Base-by-base conservation (phyloP, 2,888 invertebrate genomes). In the Iselma pallidipennis region DNA sequence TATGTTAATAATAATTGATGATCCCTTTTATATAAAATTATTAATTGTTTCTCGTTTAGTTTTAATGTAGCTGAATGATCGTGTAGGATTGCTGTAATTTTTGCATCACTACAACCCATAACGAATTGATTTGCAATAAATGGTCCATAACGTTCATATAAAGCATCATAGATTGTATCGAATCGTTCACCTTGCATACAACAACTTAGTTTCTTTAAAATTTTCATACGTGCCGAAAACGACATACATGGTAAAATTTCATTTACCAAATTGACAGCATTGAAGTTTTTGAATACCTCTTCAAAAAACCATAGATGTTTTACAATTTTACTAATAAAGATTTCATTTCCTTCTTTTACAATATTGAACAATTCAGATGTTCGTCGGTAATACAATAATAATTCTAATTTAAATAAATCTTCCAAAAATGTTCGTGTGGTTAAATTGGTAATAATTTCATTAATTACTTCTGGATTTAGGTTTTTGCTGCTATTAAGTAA, bases 291-390 rank as follows among this genome's bases (percentile, higher is more conserved):
- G 29, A 74, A 67, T n/a, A 58, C 62, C 29, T 68, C 64, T 58
- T 67, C 49, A 37, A 74, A 70, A 55, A 72, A 72, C 74, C 74
- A 74, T 48, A 12, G 10, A 49, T 72, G 66, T 50, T 71, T 74
- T 49, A 72, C 56, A 37, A 74, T 67, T 52, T 65, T 67, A 50
- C 68, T 70, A 5, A 69, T 65, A 16, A 71, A 65, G 4, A 68
- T 54, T 31, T 71, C 73, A 64, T 70, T 70, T 59, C 72, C 74
- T 56, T 58, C 58, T 61, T 67, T 59, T 19, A 75, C 48, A 26
- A 75, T 55, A 28, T 69, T 61, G 10, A 65, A 42, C 2, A 75
- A 61, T 53, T 67, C 63, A 1, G 57, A 52, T 10, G 60, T 65
- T 33, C 59, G 63, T 49, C 63, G 68, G 33, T 69, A 72, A 53